Evolutionary conservation across 2,113 vertebrate genomes (phyloP).

Genomic region (Mustela lutreola): DNA sequence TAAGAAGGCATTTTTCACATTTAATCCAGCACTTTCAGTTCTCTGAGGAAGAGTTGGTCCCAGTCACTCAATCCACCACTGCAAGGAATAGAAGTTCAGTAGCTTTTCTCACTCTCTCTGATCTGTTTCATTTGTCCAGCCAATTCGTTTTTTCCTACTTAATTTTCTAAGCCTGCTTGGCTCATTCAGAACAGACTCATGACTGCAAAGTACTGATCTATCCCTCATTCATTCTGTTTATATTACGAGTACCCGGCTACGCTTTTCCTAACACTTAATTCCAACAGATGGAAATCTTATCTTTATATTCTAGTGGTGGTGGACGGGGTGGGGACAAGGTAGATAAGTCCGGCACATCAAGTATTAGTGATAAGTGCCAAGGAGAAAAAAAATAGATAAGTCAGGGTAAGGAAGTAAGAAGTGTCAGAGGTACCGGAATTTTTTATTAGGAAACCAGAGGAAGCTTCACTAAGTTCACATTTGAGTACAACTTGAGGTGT

Average conservation of each 20-base stretch:
- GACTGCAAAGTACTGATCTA: not conserved
- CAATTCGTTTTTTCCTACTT: not conserved
- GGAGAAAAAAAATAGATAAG: not conserved
- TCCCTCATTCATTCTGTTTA: not conserved
- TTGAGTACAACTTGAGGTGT: not conserved
- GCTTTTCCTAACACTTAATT: not conserved
- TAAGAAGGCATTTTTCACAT: not conserved
- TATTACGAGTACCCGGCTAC: not conserved
- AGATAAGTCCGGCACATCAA: not conserved
- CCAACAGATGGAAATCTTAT: not conserved
- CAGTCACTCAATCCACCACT: not conserved
- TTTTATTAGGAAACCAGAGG: not conserved
- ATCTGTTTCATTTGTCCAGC: not conserved
- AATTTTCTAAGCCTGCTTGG: slow-evolving; percentile 28
- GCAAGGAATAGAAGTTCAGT: not conserved
- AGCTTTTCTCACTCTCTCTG: not conserved
- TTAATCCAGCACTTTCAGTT: not conserved
- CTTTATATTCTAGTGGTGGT: not conserved
- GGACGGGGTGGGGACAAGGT: not conserved
- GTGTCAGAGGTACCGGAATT: not conserved
- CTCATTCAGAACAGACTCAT: not conserved
- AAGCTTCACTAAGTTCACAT: not conserved
- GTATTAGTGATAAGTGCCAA: not conserved
- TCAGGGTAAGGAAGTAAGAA: not conserved
- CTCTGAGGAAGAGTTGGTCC: not conserved